Base-by-base conservation (phyloP, 2,888 invertebrate species). In the Trypoxylon attenuatum region DNA sequence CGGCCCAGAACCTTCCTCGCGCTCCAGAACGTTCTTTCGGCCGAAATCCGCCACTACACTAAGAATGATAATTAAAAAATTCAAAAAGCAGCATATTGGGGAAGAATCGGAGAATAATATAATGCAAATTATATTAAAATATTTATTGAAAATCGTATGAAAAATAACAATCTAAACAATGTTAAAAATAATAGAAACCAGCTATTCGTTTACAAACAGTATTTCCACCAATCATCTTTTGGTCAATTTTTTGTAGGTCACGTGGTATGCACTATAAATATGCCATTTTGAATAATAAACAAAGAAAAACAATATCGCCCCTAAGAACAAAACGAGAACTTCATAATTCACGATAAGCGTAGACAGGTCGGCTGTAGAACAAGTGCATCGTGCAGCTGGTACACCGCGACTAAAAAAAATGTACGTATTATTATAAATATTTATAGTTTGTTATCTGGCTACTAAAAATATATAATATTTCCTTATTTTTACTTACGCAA, bases 381-480 rank as follows among this genome's bases (percentile, higher is more conserved):
- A 57, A 57, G 51, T 57, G n/a, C 43, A 51, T 57, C 50, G 50
- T 57, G 57, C 38, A 57, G 43, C 57, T 57, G 51, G 57, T 51
- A 57, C 33, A 38, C 50, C 50, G 45, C 51, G 50, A 49, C 56
- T 47, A 42, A 56, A 56, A 55, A 53, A 49, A 49, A 56, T 56
- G 33, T 29, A 42, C 4, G 56, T 51, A 45, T 0, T 58, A 52
- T 59, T 52, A 59, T 59, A 59, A 23, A 52, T 52, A 59, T 59
- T 59, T 51, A 52, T 45, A 59, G 27, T 59, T 59, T 52, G 49
- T 57, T 57, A 19, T 58, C 45, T 49, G 56, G 13, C 50, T 21
- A 58, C 38, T 58, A 38, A 43, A 51, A 58, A 59, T 59, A 8
- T 59, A 52, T 52, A 59, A 59, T 45, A 58, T 58, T 58, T 58